Conservation (phyloP, 2,888 invertebrate genomes). For the Agrenia bidenticulata region DNA sequence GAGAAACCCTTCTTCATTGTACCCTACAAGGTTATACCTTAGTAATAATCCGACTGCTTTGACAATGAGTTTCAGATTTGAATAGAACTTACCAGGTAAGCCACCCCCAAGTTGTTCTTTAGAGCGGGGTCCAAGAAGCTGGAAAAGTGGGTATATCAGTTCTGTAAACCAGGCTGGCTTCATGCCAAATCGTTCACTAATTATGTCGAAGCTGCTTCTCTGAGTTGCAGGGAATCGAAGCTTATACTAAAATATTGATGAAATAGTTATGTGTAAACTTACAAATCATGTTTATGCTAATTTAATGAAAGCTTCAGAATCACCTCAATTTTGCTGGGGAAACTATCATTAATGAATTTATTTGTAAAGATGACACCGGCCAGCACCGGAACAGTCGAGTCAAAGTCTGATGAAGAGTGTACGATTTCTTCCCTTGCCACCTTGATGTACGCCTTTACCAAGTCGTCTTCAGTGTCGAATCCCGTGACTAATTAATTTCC, state of each 20-base stretch:
- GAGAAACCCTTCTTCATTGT: constrained; percentile 67
- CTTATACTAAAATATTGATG: constrained; percentile 38
- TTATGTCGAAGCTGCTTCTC: constrained; percentile 47
- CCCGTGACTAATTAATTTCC: constrained; percentile 35
- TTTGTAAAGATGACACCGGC: constrained; percentile 48
- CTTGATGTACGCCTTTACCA: constrained; percentile 39
- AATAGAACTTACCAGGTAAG: constrained; percentile 63
- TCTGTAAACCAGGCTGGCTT: constrained; percentile 67
- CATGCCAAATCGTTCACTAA: constrained; percentile 47
- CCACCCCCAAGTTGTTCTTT: constrained; percentile 60
- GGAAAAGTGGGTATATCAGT: constrained; percentile 66
- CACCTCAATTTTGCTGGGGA: constrained; percentile 43
- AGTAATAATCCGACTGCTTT: too few species aligned
- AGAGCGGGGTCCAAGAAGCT: constrained; percentile 68
- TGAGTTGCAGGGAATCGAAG: constrained; percentile 51
- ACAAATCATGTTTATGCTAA: background rate
- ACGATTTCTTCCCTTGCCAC: constrained; percentile 28
- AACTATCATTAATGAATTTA: constrained; percentile 29
- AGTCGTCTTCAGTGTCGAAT: constrained; percentile 46
- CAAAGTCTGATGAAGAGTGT: constrained; percentile 32
- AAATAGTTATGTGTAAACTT: background rate
- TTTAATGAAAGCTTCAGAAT: constrained; percentile 11
- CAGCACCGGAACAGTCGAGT: constrained; percentile 43
- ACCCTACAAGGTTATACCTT: constrained; percentile 54
- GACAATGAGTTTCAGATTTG: too few species aligned